Percentiles rank a stretch among this genome's conserved stretches.
Conservation (phyloP, 92 coral and sea anemone species). For the Phenganax stokvisi region DNA sequence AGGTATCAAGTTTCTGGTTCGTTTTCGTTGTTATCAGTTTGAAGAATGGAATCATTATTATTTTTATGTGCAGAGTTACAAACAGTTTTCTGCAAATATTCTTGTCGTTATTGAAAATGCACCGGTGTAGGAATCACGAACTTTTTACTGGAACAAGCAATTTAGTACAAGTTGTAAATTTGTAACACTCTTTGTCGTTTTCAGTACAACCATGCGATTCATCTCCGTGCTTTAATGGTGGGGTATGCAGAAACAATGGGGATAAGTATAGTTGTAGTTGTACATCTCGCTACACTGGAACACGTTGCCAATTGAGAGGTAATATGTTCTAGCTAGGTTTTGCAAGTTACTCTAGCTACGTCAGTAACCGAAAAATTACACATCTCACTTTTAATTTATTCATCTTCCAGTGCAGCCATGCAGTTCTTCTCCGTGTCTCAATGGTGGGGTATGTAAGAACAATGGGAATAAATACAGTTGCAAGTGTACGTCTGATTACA, state of each 20-base stretch:
- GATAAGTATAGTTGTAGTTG: not conserved
- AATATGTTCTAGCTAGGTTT: not conserved
- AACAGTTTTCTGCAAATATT: not conserved
- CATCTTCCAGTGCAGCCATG: not conserved
- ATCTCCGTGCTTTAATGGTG: not conserved
- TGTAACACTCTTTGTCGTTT: not conserved
- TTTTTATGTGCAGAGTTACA: too few species aligned
- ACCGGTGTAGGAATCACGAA: too few species aligned
- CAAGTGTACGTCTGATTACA: too few species aligned
- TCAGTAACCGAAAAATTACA: not conserved
- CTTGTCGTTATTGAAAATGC: too few species aligned
- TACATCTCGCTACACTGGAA: slow-evolving; percentile 11
- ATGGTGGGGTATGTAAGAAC: too few species aligned
- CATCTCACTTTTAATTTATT: not conserved
- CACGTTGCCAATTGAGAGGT: not conserved
- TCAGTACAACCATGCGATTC: not conserved
- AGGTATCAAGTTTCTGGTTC: not conserved
- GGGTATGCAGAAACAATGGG: slow-evolving; percentile 12
- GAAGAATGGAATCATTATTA: too few species aligned
- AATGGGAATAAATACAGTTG: too few species aligned
- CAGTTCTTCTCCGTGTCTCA: slow-evolving; percentile 7
- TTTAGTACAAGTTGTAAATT: too few species aligned
- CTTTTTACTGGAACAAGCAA: too few species aligned
- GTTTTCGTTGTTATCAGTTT: not conserved
- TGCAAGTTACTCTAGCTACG: too few species aligned